Conservation (phyloP, 2,113 vertebrate genomes). For the Indri indri region DNA sequence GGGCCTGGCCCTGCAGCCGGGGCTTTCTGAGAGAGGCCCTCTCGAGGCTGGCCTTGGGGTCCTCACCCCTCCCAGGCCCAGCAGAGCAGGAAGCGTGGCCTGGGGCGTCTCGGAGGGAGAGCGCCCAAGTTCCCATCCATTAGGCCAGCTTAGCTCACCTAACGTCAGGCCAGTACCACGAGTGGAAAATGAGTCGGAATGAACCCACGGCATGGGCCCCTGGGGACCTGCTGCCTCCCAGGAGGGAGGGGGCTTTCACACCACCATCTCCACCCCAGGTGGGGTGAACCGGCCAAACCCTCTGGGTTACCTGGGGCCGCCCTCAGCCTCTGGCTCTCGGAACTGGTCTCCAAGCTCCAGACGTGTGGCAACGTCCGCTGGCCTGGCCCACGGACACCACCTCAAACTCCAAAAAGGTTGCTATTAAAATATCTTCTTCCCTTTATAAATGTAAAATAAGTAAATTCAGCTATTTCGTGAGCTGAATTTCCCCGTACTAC, state of each 20-base stretch:
- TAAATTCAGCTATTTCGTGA: fast-evolving
- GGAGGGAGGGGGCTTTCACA: neutral
- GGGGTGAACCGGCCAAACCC: fast-evolving
- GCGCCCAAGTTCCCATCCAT: neutral
- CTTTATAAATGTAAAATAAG: fast-evolving
- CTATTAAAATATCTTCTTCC: fast-evolving
- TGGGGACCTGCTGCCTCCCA: neutral
- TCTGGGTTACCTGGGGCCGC: fast-evolving
- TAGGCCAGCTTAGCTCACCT: neutral
- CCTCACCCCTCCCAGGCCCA: neutral
- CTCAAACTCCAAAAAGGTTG: neutral
- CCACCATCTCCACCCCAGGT: neutral
- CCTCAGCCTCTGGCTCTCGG: neutral
- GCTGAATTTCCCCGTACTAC: fast-evolving
- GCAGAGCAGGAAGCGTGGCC: neutral
- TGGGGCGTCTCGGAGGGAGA: neutral
- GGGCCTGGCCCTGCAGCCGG: neutral
- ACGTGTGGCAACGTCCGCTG: neutral
- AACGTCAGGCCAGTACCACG: neutral
- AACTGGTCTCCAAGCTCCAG: neutral
- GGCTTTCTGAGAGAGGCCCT: neutral
- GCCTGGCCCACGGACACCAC: neutral
- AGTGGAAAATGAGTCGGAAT: neutral
- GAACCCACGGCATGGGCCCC: fast-evolving
- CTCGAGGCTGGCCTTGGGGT: fast-evolving